Conservation (phyloP, 2,113 vertebrate genomes). For the Oenanthe oenanthe region DNA sequence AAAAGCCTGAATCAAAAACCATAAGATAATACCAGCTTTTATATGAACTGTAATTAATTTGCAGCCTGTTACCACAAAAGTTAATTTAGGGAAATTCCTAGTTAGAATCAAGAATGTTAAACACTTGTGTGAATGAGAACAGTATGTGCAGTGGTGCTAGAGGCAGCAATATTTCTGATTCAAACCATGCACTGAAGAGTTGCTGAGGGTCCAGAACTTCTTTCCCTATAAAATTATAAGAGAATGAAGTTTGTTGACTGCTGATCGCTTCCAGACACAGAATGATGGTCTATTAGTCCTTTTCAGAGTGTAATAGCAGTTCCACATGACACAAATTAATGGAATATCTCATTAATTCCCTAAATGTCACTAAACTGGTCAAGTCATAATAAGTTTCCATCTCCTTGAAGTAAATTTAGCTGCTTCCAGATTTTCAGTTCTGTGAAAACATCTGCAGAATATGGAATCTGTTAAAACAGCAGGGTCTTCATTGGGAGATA, state of each 20-base stretch:
- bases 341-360: slow-evolving; percentile 42
- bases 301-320: neutral
- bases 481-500: neutral
- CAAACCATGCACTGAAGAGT: slow-evolving; percentile 29
- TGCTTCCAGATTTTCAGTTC: slow-evolving; percentile 5
- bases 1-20: neutral
- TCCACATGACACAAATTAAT: slow-evolving; percentile 29
- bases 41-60: slow-evolving; percentile 43
- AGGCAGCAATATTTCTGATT: slow-evolving; percentile 54
- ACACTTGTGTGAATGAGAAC: slow-evolving; percentile 51
- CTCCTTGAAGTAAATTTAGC: slow-evolving; percentile 14
- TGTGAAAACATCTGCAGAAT: neutral
- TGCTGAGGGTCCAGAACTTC: slow-evolving; percentile 49
- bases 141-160: slow-evolving; percentile 41
- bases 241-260: slow-evolving; percentile 43
- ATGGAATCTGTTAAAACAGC: neutral
- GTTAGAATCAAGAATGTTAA: slow-evolving; percentile 52
- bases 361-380: slow-evolving; percentile 19
- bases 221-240: slow-evolving; percentile 31
- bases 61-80: slow-evolving; percentile 26
- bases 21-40: neutral
- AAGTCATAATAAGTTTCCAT: slow-evolving; percentile 5
- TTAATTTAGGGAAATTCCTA: slow-evolving; percentile 47
- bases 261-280: slow-evolving; percentile 56
- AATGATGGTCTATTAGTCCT: neutral